These are phyloP conservation scores for Orius insidiosus DNA, from an alignment of 1,140 invertebrate species.

Conservation along the genomic window DNA sequence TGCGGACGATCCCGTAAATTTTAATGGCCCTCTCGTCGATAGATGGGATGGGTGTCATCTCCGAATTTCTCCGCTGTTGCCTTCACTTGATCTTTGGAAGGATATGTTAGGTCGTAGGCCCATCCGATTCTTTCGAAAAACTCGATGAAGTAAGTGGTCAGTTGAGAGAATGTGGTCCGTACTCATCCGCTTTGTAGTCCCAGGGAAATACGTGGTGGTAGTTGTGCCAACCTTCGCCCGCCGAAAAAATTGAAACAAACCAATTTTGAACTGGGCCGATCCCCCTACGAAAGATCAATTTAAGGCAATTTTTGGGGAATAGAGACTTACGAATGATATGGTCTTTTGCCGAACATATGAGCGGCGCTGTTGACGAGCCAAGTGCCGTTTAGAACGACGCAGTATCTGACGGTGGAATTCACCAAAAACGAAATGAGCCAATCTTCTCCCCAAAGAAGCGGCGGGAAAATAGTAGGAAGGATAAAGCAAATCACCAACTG, in stretches of 20 bases:
- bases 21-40: too few relatives aligned
- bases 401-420: slow-evolving; percentile 52
- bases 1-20: too few relatives aligned
- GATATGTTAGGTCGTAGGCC: slow-evolving; percentile 43
- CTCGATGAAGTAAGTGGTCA: slow-evolving; percentile 31
- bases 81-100: not conserved
- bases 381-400: slow-evolving; percentile 59
- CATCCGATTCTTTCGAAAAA: slow-evolving; percentile 28
- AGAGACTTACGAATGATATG: slow-evolving; percentile 51
- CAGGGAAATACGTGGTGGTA: slow-evolving; percentile 80
- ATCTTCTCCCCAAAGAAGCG: slow-evolving; percentile 55
- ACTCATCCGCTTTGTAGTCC: slow-evolving; percentile 75
- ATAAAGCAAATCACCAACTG: slow-evolving; percentile 55
- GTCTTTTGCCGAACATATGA: slow-evolving; percentile 62
- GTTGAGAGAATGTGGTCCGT: slow-evolving; percentile 28
- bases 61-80: not conserved
- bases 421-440: slow-evolving; percentile 39
- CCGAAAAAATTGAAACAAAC: slow-evolving; percentile 34
- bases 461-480: slow-evolving; percentile 56
- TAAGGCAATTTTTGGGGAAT: too few relatives aligned
- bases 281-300: slow-evolving; percentile 35
- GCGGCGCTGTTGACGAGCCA: slow-evolving; percentile 82
- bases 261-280: slow-evolving; percentile 45
- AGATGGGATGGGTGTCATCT: too few relatives aligned
- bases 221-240: slow-evolving; percentile 59